Conservation (phyloP, 2,113 vertebrate genomes). For the Nannospalax galili region DNA sequence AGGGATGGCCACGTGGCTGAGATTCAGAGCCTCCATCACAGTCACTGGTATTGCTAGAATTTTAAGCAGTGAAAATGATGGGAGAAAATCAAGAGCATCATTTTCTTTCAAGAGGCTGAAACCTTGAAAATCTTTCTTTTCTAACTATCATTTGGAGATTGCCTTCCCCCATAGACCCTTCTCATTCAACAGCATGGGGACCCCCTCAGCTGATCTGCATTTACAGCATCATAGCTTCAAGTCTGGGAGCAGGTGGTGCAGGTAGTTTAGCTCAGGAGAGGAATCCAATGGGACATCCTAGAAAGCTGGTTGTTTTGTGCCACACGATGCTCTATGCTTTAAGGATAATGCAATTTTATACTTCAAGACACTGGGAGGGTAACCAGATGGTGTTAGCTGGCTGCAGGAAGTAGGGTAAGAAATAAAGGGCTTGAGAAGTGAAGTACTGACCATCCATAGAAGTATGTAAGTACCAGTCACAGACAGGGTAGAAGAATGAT, state of each 20-base stretch:
- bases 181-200: not conserved
- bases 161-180: not conserved
- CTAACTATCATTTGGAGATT: not conserved
- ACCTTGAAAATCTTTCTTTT: slow-evolving; percentile 16
- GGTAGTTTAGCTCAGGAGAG: not conserved
- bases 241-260: not conserved
- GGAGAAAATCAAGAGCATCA: slow-evolving; percentile 35
- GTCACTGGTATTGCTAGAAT: not conserved
- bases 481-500: not conserved
- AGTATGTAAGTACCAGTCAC: too few relatives aligned
- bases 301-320: not conserved
- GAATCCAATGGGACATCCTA: not conserved
- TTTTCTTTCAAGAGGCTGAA: slow-evolving; percentile 38
- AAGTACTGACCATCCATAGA: not conserved
- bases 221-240: not conserved
- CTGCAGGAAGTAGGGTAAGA: not conserved
- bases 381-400: too few relatives aligned
- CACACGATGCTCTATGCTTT: rapidly evolving
- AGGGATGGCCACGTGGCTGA: rapidly evolving
- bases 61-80: slow-evolving; percentile 31
- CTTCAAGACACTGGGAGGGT: not conserved
- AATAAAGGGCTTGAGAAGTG: not conserved
- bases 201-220: not conserved
- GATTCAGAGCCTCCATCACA: not conserved
- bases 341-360: not conserved